Base-by-base conservation (phyloP, 2,113 vertebrate species). In the Struthio camelus region DNA sequence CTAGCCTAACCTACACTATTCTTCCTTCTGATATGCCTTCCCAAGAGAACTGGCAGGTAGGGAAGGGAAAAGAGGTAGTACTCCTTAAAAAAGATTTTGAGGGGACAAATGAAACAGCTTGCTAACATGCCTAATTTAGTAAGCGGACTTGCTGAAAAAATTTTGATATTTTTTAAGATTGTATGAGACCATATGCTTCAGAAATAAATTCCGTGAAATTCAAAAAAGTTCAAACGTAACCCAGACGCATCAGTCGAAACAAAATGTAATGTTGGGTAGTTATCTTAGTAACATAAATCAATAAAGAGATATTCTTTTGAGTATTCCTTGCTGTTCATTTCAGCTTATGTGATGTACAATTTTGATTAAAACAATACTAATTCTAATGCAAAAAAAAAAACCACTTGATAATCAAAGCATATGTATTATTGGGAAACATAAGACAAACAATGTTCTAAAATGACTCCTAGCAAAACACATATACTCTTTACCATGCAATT, bases 61-160 rank as follows among this genome's bases (percentile, higher is more conserved):
- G 19, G 9, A 72, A 71, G 46, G 11, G 30, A 14, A 53, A 80
- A 83, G 10, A 42, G 30, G 16, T 77, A 78, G 6, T 8, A 65
- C 4, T 51, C 10, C 2, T 62, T 66, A 32, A 85, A 93, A 85
- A 53, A 73, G 28, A n/a, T n/a, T n/a, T n/a, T n/a, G n/a, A n/a
- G n/a, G n/a, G n/a, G n/a, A n/a, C n/a, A n/a, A n/a, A n/a, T n/a
- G n/a, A n/a, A n/a, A n/a, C n/a, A n/a, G n/a, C n/a, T n/a, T n/a
- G n/a, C n/a, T n/a, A n/a, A n/a, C n/a, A 48, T 22, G 0, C 46
- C 0, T 0, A 82, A 80, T 73, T 91, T 18, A 32, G 9, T 42
- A 73, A 4, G 42, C 1, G 5, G 34, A n/a, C 6, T 32, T 58
- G 36, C 11, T 56, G 10, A 58, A 75, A 25, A 0, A 50, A 82